Conservation (phyloP, 2,113 vertebrate genomes). For the Strix aluco region DNA sequence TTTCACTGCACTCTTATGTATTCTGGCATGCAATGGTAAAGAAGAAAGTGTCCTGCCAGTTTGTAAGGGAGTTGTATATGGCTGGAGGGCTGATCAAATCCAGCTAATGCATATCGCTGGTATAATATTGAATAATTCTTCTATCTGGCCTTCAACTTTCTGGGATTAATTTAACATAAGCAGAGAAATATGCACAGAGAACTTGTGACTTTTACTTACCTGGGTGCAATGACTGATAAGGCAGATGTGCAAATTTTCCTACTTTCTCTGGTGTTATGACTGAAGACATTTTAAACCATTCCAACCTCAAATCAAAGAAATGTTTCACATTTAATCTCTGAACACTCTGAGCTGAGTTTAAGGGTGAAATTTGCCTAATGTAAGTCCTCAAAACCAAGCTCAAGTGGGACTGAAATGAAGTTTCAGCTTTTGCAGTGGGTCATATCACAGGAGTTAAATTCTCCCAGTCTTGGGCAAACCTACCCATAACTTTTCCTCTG, state of each 20-base stretch:
- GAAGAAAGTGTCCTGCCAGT: neutral
- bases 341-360: neutral
- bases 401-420: neutral
- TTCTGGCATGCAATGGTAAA: neutral
- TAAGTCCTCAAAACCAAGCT: neutral
- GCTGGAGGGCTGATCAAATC: neutral
- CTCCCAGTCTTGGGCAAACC: neutral
- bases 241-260: neutral
- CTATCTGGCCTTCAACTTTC: neutral
- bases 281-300: neutral
- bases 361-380: conserved; percentile 9
- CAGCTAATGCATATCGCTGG: neutral
- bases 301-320: neutral
- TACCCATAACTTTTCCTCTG: neutral
- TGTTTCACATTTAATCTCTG: neutral
- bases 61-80: neutral
- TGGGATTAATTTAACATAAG: neutral
- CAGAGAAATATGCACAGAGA: neutral
- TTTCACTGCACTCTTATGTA: neutral
- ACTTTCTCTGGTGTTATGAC: neutral
- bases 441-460: neutral
- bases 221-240: neutral
- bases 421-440: neutral
- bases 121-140: neutral
- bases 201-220: neutral